Percentiles rank a stretch among this genome's conserved stretches.
phyloP scores from a whole-genome alignment of 2,888 invertebrate species.

The Pachymerium ferrugineum region DNA sequence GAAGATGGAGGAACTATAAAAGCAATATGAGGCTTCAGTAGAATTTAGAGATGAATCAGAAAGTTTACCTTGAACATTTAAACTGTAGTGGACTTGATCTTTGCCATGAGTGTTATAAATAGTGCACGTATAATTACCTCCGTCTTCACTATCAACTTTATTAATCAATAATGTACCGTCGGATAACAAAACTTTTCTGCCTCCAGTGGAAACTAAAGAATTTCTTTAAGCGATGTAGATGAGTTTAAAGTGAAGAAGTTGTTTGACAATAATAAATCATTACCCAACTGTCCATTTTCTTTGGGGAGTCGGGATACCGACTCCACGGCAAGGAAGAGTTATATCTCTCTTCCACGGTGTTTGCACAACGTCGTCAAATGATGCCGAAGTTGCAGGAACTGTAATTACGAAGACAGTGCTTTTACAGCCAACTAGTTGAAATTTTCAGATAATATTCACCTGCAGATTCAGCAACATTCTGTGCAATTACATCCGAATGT shows the following conservation, averaged over 20 bases:
- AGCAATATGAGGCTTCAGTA: no score
- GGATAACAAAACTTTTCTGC: no score
- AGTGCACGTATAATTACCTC: no score
- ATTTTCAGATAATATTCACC: background rate
- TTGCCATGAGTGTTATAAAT: no score
- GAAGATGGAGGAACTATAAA: background rate
- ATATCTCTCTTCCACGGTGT: background rate
- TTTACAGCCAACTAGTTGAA: background rate
- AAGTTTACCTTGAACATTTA: background rate
- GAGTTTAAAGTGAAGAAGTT: background rate
- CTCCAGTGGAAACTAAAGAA: background rate
- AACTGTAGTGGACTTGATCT: background rate
- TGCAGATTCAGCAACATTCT: background rate
- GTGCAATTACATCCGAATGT: background rate
- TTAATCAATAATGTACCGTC: no score
- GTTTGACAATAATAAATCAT: background rate
- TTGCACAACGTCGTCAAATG: background rate
- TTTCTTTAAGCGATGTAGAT: background rate
- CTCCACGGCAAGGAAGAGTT: background rate
- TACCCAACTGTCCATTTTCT: background rate
- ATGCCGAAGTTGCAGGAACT: slow-evolving; percentile 11
- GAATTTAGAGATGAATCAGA: no score
- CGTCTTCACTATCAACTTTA: no score
- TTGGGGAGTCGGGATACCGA: background rate
- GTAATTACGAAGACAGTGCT: background rate